Evolutionary conservation across 2,888 invertebrate species (phyloP), one percentile per base, ranked within the genome.

Genomic region (Cephus spinipes): DNA sequence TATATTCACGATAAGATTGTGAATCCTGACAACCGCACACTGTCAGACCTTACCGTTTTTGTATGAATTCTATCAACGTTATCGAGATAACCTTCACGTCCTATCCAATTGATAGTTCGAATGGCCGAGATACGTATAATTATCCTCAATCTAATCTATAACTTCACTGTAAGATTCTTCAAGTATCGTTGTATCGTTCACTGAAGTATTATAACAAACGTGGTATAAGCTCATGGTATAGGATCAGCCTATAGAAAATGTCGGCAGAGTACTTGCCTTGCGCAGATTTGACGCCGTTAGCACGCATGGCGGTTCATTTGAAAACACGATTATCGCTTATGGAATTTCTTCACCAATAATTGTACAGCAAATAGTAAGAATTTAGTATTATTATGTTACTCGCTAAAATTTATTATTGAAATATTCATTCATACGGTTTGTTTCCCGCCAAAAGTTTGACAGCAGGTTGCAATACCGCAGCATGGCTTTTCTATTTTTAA

Each of bases 211-310:
- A 55, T 55, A 23, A 55, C 2, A 55, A 55, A 55, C 23, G 2
- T 23, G 55, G 55, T 55, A 55, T 55, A 55, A 1, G 40, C 40
- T 15, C 40, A 40, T 40, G 40, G 40, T 40, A 40, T 40, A 40
- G 23, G 23, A 23, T 55, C 23, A 55, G 55, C 55, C 23, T 55
- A 55, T 55, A 55, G 55, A 55, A 55, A 55, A 55, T 55, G 55
- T 55, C 55, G 55, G 55, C 55, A 55, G 40, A 12, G 15, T 76
- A 77, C 77, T 74, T 73, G 73, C 79, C 78, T 81, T 79, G 86
- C 87, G 86, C 86, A 85, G 73, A 74, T 86, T 85, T 82, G 85
- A 23, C 55, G 68, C 12, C 73, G 71, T 84, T 83, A 83, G 23
- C 33, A 12, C 68, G 81, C 82, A 86, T n/a, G 73, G 55, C 55